Conservation (phyloP, 2,888 invertebrate genomes). For the Mythimna loreyi region DNA sequence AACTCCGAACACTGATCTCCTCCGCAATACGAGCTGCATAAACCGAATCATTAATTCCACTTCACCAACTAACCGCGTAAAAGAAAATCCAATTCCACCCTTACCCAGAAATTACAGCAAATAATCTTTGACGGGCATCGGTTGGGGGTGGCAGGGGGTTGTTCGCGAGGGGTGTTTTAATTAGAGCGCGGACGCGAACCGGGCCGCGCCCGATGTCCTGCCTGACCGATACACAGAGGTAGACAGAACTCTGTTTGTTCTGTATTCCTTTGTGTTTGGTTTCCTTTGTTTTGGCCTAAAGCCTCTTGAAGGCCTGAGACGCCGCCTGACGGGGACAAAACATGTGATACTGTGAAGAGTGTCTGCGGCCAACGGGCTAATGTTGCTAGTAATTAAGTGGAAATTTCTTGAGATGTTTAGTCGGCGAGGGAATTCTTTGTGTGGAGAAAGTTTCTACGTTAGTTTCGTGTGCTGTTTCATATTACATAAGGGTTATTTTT, state of each 20-base stretch:
- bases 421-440: conserved; percentile 24
- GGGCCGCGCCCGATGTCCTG: conserved; percentile 70
- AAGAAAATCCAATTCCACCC: conserved; percentile 57
- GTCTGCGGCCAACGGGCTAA: conserved; percentile 40
- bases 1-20: conserved; percentile 17
- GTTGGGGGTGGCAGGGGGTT: conserved; percentile 62
- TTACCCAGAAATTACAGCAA: conserved; percentile 62
- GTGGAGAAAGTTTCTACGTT: background rate
- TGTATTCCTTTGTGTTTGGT: conserved; percentile 64
- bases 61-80: conserved; percentile 52
- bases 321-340: conserved; percentile 50
- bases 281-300: conserved; percentile 66
- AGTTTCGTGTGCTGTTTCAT: conserved; percentile 2
- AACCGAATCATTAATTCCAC: conserved; percentile 49
- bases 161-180: conserved; percentile 82
- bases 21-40: conserved; percentile 48
- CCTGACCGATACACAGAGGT: conserved; percentile 65
- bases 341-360: conserved; percentile 52
- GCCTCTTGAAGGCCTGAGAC: conserved; percentile 54
- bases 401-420: conserved; percentile 38
- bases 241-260: conserved; percentile 62
- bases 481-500: background rate
- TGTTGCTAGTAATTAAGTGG: conserved; percentile 46
- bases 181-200: conserved; percentile 86
- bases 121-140: conserved; percentile 74